Evolutionary conservation across 1,140 invertebrate genomes (phyloP).

Genomic region (Pogonomyrmex barbatus): DNA sequence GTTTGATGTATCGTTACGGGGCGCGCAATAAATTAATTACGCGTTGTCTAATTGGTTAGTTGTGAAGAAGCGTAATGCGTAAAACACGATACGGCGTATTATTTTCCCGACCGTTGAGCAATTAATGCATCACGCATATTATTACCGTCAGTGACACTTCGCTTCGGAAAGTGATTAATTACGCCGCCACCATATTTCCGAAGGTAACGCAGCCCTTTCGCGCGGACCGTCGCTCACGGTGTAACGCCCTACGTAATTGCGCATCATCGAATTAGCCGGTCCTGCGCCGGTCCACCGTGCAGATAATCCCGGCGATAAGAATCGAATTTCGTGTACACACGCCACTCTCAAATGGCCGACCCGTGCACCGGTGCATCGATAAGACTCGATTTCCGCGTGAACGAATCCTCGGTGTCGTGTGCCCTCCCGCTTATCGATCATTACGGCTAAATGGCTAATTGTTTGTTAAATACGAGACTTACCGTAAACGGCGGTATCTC

Average conservation of each 20-base stretch:
- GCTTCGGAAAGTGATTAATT: conserved; percentile 36
- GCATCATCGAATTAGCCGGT: conserved; percentile 46
- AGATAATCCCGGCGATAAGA: conserved; percentile 47
- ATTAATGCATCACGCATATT: conserved; percentile 37
- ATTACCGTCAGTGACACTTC: conserved; percentile 47
- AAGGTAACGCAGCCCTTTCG: conserved; percentile 23
- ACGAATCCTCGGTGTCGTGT: conserved; percentile 39
- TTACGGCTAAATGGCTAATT: conserved; percentile 52
- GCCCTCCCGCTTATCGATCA: conserved; percentile 47
- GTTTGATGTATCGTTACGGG: neutral
- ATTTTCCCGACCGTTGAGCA: conserved; percentile 39
- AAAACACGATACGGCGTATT: neutral
- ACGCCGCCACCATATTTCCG: conserved; percentile 41
- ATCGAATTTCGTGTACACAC: conserved; percentile 53
- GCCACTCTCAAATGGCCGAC: conserved; percentile 24
- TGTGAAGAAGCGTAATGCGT: neutral
- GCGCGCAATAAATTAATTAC: neutral
- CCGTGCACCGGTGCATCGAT: conserved; percentile 42
- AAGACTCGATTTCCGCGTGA: conserved; percentile 47
- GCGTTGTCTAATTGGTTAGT: neutral
- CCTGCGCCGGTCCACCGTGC: neutral
- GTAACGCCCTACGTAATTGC: conserved; percentile 41
- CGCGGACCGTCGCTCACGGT: conserved; percentile 7
- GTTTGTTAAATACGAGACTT: conserved; percentile 59
- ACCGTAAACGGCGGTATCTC: conserved; percentile 7